Conservation (phyloP, 2,888 invertebrate genomes). For the Antitype chi region DNA sequence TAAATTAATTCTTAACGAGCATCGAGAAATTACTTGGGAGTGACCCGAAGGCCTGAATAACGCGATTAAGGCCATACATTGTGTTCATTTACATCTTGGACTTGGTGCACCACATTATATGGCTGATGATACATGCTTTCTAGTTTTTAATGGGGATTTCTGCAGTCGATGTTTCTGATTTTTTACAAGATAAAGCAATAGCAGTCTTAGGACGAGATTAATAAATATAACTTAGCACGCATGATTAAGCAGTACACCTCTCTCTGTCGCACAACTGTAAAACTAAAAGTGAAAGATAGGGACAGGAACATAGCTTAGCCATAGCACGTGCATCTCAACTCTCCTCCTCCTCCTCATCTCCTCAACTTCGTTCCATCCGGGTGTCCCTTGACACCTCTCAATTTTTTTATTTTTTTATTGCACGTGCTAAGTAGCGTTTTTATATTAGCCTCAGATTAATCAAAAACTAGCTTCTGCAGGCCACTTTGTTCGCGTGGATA, state of each 20-base stretch:
- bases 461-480: not conserved
- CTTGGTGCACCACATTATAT: slow-evolving; percentile 56
- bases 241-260: not conserved
- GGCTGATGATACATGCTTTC: slow-evolving; percentile 62
- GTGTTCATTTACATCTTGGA: slow-evolving; percentile 67
- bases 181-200: not conserved
- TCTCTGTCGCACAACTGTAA: not conserved
- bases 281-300: slow-evolving; percentile 3
- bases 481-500: no score
- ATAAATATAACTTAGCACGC: not conserved
- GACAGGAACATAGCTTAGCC: no score
- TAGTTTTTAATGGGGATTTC: slow-evolving; percentile 52
- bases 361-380: no score
- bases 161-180: slow-evolving; percentile 14
- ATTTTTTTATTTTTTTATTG: no score
- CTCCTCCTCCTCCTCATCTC: no score
- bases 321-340: not conserved
- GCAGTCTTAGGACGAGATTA: not conserved
- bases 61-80: slow-evolving; percentile 77
- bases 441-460: not conserved
- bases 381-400: no score
- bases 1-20: slow-evolving; percentile 78
- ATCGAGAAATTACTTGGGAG: slow-evolving; percentile 72
- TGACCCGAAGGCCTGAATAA: slow-evolving; percentile 69
- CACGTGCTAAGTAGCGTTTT: not conserved